These are phyloP conservation scores for Platygyra sinensis DNA, from an alignment of 64 coral and sea anemone species.

Conservation along the genomic window DNA sequence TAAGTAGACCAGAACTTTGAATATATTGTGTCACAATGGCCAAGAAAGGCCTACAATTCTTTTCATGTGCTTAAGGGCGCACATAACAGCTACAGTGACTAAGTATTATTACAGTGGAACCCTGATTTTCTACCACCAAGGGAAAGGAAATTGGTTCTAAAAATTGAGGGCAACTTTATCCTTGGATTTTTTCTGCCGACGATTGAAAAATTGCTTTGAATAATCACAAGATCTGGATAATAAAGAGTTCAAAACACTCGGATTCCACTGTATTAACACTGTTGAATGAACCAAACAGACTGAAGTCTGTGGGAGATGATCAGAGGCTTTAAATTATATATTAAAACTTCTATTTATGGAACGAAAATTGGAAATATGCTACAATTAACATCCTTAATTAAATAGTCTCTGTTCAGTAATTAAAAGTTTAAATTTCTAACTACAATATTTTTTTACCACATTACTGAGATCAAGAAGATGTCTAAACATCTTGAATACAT, in stretches of 20 bases:
- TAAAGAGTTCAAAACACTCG: too few relatives aligned
- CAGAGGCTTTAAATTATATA: background rate
- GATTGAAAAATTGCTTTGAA: too few relatives aligned
- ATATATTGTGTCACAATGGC: constrained; percentile 3
- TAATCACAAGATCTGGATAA: too few relatives aligned
- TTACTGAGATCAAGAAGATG: background rate
- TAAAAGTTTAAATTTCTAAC: constrained; percentile 2
- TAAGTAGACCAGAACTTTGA: background rate
- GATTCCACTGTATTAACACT: too few relatives aligned
- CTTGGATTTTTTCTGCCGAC: too few relatives aligned
- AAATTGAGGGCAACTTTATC: background rate
- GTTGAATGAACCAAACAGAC: too few relatives aligned
- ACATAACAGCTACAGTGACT: background rate
- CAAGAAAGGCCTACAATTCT: constrained; percentile 28
- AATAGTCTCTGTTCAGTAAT: background rate
- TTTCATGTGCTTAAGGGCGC: background rate
- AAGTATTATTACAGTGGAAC: background rate
- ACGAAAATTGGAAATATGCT: background rate
- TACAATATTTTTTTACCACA: background rate
- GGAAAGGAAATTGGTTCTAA: background rate
- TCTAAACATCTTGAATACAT: background rate
- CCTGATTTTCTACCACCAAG: background rate
- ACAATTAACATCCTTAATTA: constrained; percentile 12
- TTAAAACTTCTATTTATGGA: background rate
- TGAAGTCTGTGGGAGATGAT: background rate